Percentiles rank a stretch among this genome's conserved stretches.
phyloP scores from a whole-genome alignment of 2,797 vertebrate genomes.

The Gastrophryne carolinensis region DNA sequence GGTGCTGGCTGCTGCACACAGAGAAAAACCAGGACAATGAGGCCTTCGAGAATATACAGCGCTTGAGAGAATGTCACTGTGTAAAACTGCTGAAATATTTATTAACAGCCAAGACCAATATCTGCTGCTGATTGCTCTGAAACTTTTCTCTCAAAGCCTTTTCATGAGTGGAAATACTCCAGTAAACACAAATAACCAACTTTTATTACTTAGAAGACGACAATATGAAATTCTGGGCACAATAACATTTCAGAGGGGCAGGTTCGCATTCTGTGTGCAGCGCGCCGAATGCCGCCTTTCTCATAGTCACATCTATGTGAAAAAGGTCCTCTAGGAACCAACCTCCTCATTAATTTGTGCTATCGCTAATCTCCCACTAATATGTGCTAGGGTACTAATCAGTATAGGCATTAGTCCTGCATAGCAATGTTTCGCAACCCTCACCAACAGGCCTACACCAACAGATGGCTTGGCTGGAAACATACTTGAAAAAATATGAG shows the following conservation, averaged over 20 bases:
- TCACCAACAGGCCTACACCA: no score
- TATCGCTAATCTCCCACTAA: no score
- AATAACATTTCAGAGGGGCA: background rate
- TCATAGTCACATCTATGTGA: no score
- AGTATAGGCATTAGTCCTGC: no score
- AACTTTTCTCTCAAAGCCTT: constrained; percentile 8
- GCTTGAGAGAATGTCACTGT: constrained; percentile 26
- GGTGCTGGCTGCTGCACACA: background rate
- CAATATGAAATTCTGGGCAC: background rate
- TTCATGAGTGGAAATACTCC: constrained; percentile 27
- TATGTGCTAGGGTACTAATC: no score
- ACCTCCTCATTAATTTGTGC: no score
- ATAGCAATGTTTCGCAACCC: no score
- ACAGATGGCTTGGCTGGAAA: no score
- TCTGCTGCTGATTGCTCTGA: constrained; percentile 24
- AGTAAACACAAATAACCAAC: constrained; percentile 9
- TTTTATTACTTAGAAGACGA: constrained; percentile 20
- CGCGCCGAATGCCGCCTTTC: no score
- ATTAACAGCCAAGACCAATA: constrained; percentile 29
- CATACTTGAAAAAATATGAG: no score
- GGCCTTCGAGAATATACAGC: constrained; percentile 5
- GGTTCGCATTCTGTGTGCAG: no score
- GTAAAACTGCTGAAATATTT: constrained; percentile 40
- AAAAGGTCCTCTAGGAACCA: no score
- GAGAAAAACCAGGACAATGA: constrained; percentile 12